phyloP scores from a whole-genome alignment of 2,797 vertebrate genomes.

The Hoplostethus mediterraneus region DNA sequence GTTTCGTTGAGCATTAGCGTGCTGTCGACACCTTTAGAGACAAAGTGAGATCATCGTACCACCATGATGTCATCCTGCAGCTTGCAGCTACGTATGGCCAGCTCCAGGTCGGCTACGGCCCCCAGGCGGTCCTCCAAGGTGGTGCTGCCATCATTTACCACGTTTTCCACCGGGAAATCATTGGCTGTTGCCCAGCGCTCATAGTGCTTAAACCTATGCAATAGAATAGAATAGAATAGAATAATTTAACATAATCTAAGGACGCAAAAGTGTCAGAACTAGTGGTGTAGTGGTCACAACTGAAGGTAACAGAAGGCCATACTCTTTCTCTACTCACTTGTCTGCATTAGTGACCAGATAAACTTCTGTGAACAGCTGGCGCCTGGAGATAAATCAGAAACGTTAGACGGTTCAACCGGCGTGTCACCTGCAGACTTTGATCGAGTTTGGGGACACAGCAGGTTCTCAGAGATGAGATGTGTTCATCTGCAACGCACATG shows the following conservation, averaged over 20 bases:
- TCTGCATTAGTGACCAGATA: conserved; percentile 90
- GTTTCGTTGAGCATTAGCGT: too few relatives aligned
- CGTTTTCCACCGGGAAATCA: conserved; percentile 87
- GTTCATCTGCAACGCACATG: conserved; percentile 73
- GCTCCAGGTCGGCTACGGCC: conserved; percentile 86
- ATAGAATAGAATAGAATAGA: neutral
- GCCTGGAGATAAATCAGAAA: conserved; percentile 66
- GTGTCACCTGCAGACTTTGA: neutral
- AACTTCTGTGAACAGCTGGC: conserved; percentile 88
- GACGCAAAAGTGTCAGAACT: too few relatives aligned
- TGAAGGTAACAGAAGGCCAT: neutral
- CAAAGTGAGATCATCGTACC: conserved; percentile 66
- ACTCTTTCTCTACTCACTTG: conserved; percentile 80
- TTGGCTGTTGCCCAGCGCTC: conserved; percentile 91
- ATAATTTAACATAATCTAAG: too few relatives aligned
- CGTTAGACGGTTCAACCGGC: neutral
- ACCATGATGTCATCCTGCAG: conserved; percentile 86
- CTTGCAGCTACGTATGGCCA: conserved; percentile 84
- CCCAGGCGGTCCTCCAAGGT: conserved; percentile 84
- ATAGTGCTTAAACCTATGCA: conserved; percentile 85
- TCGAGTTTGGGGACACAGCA: neutral
- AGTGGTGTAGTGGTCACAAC: too few relatives aligned
- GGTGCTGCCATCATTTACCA: conserved; percentile 89
- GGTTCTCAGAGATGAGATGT: neutral
- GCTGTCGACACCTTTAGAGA: too few relatives aligned